Evolutionary conservation across 2,113 vertebrate species (phyloP).

Genomic region (Indri indri): DNA sequence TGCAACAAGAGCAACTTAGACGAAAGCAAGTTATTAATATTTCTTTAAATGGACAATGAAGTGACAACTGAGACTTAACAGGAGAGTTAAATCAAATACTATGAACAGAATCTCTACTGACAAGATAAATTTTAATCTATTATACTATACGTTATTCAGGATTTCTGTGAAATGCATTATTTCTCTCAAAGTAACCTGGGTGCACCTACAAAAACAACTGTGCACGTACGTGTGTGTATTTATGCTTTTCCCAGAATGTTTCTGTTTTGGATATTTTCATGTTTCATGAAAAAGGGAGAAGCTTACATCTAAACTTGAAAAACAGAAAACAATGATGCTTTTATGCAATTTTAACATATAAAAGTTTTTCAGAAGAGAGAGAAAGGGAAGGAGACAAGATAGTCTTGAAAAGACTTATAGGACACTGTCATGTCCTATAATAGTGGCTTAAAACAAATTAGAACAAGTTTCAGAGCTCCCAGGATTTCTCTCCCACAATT

Average conservation of each 20-base stretch:
- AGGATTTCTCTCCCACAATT: constrained; percentile 44
- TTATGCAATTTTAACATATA: neutral
- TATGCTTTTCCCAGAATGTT: fast-evolving
- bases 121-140: neutral
- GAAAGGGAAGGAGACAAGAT: neutral
- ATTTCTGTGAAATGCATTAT: neutral
- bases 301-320: neutral
- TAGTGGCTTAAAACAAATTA: constrained; percentile 17
- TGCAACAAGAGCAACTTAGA: neutral
- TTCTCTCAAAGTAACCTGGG: neutral
- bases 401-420: neutral
- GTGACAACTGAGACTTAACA: neutral
- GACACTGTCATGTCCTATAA: fast-evolving
- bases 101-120: neutral
- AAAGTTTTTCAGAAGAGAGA: neutral
- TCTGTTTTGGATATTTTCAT: neutral
- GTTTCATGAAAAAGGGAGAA: neutral
- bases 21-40: neutral
- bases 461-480: neutral
- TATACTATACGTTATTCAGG: neutral
- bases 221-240: fast-evolving
- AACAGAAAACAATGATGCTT: neutral
- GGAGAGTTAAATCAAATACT: neutral
- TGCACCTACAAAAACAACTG: too few relatives aligned
- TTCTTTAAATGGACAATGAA: neutral